phyloP scores from a whole-genome alignment of 2,113 vertebrate species.

The Laticauda laticaudata region DNA sequence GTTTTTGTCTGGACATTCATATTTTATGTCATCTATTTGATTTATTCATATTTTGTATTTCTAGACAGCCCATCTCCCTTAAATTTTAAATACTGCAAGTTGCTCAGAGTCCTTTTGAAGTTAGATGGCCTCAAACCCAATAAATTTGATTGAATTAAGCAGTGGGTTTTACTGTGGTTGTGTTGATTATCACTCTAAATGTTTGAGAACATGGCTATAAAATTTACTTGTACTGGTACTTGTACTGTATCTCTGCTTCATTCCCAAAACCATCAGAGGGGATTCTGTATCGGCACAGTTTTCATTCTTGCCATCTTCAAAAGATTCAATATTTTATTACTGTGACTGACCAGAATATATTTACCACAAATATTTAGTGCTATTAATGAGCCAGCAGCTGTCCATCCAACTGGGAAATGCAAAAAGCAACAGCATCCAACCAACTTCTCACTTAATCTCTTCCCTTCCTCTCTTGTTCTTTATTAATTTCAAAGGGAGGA shows the following conservation, averaged over 20 bases:
- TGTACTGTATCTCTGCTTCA: not conserved
- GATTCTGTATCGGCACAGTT: not conserved
- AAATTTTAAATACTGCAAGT: not conserved
- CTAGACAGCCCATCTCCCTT: not conserved
- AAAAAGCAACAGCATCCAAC: not conserved
- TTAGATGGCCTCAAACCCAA: not conserved
- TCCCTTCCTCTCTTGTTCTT: not conserved
- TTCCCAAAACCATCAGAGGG: not conserved
- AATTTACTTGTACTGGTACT: not conserved
- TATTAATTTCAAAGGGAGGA: not conserved
- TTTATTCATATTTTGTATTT: not conserved
- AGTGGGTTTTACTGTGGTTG: not conserved
- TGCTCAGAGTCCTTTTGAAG: not conserved
- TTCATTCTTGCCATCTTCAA: not conserved
- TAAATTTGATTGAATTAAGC: not conserved
- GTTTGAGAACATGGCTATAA: not conserved
- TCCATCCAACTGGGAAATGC: not conserved
- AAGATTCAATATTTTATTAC: not conserved
- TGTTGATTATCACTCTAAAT: not conserved
- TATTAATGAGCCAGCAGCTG: not conserved
- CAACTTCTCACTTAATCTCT: not conserved
- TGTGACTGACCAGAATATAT: not conserved
- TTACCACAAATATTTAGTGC: not conserved
- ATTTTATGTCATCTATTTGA: not conserved
- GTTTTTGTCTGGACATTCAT: not conserved